Evolutionary conservation across 2,113 vertebrate genomes (phyloP), one percentile per base, ranked within the genome.

Genomic region (Egretta garzetta): DNA sequence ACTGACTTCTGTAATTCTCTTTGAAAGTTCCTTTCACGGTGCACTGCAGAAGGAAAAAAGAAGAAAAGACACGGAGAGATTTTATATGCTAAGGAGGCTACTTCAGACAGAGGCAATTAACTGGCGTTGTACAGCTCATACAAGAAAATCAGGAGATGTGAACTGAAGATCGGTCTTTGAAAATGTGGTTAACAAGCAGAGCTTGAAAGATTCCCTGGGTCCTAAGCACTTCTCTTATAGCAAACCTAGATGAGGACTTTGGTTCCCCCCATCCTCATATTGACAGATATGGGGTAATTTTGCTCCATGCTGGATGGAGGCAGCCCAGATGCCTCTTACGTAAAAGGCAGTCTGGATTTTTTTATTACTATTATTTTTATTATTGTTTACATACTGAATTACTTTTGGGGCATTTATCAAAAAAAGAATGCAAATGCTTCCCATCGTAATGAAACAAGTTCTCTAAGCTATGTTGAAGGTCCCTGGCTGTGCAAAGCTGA

Each of bases 81-180:
- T 88, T 95, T 82, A 10, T 58, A 90, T 62, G 41, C 74, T 86
- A 66, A 96, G 70, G 70, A 90, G 91, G 56, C 12, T 39, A 24
- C 88, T 94, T 94, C 85, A 94, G 80, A 60, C 86, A 79, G 76
- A 87, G 41, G 52, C 41, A 76, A 81, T 95, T 96, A 97, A 90
- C 23, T 88, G 77, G 19, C 9, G 5, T 53, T 85, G 55, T 60
- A 53, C 50, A 87, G 66, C 70, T 87, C n/a, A 26, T 32, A 64
- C 35, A 79, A 43, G 72, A 93, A 86, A 80, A 76, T 41, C 9
- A 0, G 59, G 81, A 88, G 49, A 93, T 77, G 81, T 55, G 67
- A 82, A 63, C 41, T 86, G 74, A 80, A 80, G 79, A 85, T 64
- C 3, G 8, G 50, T 60, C 82, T 94, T 95, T 90, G 85, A 95